Conservation (phyloP, 2,797 vertebrate genomes). For the Mionectes olivaceus region DNA sequence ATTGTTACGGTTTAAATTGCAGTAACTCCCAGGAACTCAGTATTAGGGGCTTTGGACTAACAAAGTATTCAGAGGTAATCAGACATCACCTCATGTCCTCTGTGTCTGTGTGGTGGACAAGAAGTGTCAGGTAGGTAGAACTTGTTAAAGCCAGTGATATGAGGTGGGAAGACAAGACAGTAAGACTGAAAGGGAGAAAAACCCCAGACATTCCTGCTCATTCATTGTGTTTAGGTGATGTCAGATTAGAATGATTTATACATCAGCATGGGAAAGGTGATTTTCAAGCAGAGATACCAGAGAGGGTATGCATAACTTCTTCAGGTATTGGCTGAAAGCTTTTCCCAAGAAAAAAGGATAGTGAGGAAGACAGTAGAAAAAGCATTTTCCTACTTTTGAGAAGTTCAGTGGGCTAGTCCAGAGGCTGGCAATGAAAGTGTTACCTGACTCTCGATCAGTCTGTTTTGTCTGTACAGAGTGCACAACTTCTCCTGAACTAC, state of each 20-base stretch:
- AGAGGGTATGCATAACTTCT: background rate
- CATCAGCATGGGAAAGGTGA: background rate
- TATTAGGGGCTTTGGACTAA: background rate
- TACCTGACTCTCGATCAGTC: background rate
- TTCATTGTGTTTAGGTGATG: background rate
- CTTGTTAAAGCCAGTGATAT: background rate
- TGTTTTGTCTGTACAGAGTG: background rate
- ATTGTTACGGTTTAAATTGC: background rate
- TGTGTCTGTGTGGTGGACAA: background rate
- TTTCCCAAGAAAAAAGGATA: background rate
- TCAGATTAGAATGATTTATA: background rate
- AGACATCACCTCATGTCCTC: background rate
- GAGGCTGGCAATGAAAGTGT: background rate
- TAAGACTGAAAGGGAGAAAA: background rate
- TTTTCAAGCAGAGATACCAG: background rate
- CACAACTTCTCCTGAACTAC: background rate
- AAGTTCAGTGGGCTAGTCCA: background rate
- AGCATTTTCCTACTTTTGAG: background rate
- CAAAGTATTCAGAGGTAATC: background rate
- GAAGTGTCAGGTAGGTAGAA: background rate
- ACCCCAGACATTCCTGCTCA: background rate
- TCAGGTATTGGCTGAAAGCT: background rate
- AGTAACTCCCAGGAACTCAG: background rate
- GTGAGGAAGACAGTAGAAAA: background rate
- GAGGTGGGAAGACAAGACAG: background rate